Base-by-base conservation (phyloP, 2,888 invertebrate genomes). In the Agrotis exclamationis region DNA sequence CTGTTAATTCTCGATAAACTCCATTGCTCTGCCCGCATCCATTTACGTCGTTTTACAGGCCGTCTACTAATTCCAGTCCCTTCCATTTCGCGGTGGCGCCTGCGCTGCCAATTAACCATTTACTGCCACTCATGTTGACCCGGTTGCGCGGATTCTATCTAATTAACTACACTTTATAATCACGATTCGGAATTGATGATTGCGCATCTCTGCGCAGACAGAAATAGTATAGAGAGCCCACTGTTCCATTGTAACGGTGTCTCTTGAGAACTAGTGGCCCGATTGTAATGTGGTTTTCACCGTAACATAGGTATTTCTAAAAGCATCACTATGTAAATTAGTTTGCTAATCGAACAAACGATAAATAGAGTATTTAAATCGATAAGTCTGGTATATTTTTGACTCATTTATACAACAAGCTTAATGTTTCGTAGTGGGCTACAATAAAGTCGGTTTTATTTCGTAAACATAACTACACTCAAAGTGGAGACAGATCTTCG, bases 91-190 rank as follows among this genome's bases (percentile, higher is more conserved):
- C 65, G 76, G 78, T 86, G 89, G 88, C 91, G 91, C 88, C 89
- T 89, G 85, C 80, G 72, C 74, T 73, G 80, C 84, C 90, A 90
- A 91, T 91, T 90, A 92, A 88, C 85, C 85, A 89, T 90, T 91
- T 86, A 91, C 88, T 89, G 86, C 87, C 90, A 91, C 90, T 91
- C 87, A 84, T 78, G 83, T 84, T 90, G 91, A 90, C 90, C 90
- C 83, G 87, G 79, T 90, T 92, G 84, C 82, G 77, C 75, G 75
- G 84, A 88, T 87, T 87, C 85, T 83, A 78, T 82, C 80, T 86
- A 87, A 86, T 79, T 79, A 79, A 73, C 74, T 70, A 80, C 74
- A 70, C 60, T 81, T 76, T 64, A 76, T 79, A 76, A 76, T 82
- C 75, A 74, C 72, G 60, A 74, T 45, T 70, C 54, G 11, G 67